Evolutionary conservation across 2,113 vertebrate genomes (phyloP).

Genomic region (Crocuta crocuta): DNA sequence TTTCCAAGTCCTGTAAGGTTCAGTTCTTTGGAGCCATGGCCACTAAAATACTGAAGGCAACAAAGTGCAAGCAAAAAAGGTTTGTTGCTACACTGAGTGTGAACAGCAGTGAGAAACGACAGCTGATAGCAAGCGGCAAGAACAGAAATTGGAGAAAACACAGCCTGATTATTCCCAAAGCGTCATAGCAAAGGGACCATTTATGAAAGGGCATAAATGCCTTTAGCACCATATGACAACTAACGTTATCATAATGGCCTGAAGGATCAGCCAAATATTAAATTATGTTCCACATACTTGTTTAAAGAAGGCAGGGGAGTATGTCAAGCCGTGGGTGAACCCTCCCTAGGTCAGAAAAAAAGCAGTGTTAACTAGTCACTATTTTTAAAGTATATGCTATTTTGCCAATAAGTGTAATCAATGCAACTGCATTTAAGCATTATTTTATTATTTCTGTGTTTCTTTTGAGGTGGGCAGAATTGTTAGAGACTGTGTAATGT

Average conservation of each 20-base stretch:
- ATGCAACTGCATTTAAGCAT: background rate
- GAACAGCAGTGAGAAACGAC: background rate
- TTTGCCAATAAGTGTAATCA: background rate
- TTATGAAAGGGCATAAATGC: background rate
- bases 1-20: background rate
- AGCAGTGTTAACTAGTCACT: background rate
- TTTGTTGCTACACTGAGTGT: background rate
- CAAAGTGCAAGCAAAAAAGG: background rate
- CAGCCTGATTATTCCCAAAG: background rate
- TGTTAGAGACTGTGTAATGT: background rate
- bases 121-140: background rate
- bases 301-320: background rate
- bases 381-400: background rate
- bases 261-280: background rate
- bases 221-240: background rate
- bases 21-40: background rate
- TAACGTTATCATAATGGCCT: background rate
- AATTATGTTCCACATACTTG: background rate
- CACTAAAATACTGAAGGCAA: conserved; percentile 21
- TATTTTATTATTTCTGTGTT: conserved; percentile 22
- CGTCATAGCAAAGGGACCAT: background rate
- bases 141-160: background rate
- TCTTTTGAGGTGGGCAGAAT: background rate
- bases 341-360: background rate
- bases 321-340: background rate